A percentile compares a stretch with the other conserved stretches of the same genome.
Conservation (phyloP, 2,113 vertebrate genomes). For the Ariopsis seemanni region DNA sequence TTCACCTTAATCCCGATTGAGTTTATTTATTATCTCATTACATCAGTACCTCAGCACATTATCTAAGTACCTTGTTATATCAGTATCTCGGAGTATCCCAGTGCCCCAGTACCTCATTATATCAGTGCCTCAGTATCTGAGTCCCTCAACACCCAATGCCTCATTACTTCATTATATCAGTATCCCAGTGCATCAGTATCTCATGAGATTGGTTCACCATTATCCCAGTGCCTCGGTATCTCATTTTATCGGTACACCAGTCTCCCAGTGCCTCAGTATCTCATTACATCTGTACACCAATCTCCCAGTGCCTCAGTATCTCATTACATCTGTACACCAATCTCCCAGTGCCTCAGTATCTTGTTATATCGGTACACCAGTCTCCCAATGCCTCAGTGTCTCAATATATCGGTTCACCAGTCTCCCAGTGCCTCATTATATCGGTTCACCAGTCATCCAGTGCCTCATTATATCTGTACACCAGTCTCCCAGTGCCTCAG, state of each 20-base stretch:
- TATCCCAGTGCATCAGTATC: not conserved
- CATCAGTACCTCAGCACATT: not conserved
- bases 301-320: not conserved
- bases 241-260: too few species aligned
- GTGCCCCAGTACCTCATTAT: not conserved
- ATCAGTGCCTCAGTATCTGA: not conserved
- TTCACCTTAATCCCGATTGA: not conserved
- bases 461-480: too few species aligned
- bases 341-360: not conserved
- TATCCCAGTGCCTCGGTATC: not conserved
- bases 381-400: too few species aligned
- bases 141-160: not conserved
- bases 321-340: not conserved
- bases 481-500: not conserved
- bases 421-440: not conserved
- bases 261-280: not conserved
- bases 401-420: not conserved
- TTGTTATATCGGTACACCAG: too few species aligned
- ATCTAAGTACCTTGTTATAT: not conserved
- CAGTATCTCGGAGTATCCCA: not conserved
- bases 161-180: not conserved
- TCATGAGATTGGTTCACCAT: not conserved
- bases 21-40: not conserved
- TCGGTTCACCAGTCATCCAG: too few species aligned
- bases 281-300: rapidly evolving